Conservation (phyloP, 1,140 invertebrate genomes). For the Thalassaphorura encarpata region DNA sequence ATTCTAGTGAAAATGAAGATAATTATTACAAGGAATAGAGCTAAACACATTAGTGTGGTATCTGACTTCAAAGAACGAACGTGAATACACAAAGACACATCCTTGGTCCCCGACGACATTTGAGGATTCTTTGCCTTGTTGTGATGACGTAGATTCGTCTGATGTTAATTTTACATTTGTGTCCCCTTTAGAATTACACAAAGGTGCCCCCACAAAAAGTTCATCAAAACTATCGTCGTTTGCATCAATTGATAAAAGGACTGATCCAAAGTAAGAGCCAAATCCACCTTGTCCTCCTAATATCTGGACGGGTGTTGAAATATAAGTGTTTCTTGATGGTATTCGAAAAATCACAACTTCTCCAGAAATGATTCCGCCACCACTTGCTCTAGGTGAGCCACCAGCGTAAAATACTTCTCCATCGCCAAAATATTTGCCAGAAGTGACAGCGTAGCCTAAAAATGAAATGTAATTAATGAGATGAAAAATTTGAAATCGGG, state of each 20-base stretch:
- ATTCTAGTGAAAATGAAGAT: too few species aligned
- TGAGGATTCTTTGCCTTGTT: neutral
- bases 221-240: slow-evolving; percentile 55
- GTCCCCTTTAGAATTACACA: slow-evolving; percentile 35
- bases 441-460: neutral
- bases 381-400: neutral
- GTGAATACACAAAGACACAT: slow-evolving; percentile 45
- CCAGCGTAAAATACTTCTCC: neutral
- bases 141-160: neutral
- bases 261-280: slow-evolving; percentile 43
- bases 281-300: slow-evolving; percentile 1
- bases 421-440: neutral
- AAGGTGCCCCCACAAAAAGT: slow-evolving; percentile 26
- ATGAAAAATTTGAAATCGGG: too few species aligned
- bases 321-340: too few species aligned
- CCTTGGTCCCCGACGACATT: slow-evolving; percentile 44
- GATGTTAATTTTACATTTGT: neutral
- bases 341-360: neutral
- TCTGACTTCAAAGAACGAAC: too few species aligned
- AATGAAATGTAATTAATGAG: too few species aligned
- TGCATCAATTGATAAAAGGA: slow-evolving; percentile 56
- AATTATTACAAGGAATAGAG: too few species aligned
- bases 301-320: too few species aligned
- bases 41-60: too few species aligned
- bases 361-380: neutral